Evolutionary conservation across 2,113 vertebrate genomes (phyloP), one percentile per base, ranked within the genome.

Genomic region (Salminus brasiliensis): DNA sequence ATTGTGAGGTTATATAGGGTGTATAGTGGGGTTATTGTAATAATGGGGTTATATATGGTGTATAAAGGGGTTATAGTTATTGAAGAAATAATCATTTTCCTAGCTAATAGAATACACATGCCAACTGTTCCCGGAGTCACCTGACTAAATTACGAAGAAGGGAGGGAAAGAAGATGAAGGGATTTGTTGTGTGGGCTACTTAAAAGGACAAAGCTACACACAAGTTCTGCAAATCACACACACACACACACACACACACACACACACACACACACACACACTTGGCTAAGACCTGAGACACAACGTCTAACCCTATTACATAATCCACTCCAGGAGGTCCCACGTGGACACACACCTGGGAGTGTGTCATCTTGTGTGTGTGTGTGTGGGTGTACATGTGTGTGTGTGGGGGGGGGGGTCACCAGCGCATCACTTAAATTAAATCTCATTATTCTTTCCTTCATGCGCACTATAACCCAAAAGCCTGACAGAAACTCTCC

Each of bases 291-390:
- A 65, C 76, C 76, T 77, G 65, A 60, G 70, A 53, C 76, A 18
- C 29, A 25, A 63, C 59, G n/a, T 36, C 69, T 65, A 76, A 77
- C 66, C 41, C 53, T 57, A 39, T 84, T 84, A 78, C 32, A 81
- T 78, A 85, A 85, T 79, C 72, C 57, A 67, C 66, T 78, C 49
- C 53, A 30, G 30, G 73, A 39, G 52, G 53, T 45, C 59, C 66
- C 74, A 78, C 69, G n/a, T 74, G 65, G 60, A 76, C 49, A 60
- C 29, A 73, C 39, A 80, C 68, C 69, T 76, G 72, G 39, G 29
- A 10, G n/a, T 49, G 29, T 66, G 25, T 45, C 21, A 32, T 27
- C 7, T 18, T 49, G 47, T 13, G 77, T 16, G 30, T 72, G 39
- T 55, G 72, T 81, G 25, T 67, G 21, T 68, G 59, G 32, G 18